Evolutionary conservation across 2,797 vertebrate genomes (phyloP).

Genomic region (Pitangus sulphuratus): DNA sequence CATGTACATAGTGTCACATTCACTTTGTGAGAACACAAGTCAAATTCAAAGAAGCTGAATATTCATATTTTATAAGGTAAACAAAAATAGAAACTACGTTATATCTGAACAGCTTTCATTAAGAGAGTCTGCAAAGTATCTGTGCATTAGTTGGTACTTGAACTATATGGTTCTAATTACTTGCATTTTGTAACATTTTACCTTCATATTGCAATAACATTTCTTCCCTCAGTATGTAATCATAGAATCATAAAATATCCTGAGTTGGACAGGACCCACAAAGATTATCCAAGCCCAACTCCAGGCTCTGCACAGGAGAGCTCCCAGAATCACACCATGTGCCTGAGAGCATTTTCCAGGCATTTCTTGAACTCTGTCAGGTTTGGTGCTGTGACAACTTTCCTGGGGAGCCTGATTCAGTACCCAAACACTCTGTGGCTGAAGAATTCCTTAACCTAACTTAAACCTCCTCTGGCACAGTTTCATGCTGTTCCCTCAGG

Average conservation of each 20-base stretch:
- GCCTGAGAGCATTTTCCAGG: background rate
- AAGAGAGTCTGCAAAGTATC: background rate
- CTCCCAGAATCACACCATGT: background rate
- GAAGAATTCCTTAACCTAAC: background rate
- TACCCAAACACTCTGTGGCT: background rate
- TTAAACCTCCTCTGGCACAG: background rate
- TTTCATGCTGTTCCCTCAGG: background rate
- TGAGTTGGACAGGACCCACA: background rate
- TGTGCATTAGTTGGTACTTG: background rate
- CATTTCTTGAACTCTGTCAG: background rate
- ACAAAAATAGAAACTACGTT: background rate
- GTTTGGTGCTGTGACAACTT: background rate
- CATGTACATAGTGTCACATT: background rate
- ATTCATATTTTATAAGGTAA: background rate
- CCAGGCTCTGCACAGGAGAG: no score
- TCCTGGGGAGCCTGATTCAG: no score
- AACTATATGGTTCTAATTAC: background rate
- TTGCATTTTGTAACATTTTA: background rate
- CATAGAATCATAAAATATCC: background rate
- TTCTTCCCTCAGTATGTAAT: background rate
- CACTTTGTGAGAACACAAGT: background rate
- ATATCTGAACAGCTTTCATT: background rate
- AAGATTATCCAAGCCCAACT: background rate
- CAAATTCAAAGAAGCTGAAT: background rate
- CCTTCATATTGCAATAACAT: background rate